Evolutionary conservation across 2,113 vertebrate genomes (phyloP), one percentile per base, ranked within the genome.

Genomic region (Thomomys bottae): DNA sequence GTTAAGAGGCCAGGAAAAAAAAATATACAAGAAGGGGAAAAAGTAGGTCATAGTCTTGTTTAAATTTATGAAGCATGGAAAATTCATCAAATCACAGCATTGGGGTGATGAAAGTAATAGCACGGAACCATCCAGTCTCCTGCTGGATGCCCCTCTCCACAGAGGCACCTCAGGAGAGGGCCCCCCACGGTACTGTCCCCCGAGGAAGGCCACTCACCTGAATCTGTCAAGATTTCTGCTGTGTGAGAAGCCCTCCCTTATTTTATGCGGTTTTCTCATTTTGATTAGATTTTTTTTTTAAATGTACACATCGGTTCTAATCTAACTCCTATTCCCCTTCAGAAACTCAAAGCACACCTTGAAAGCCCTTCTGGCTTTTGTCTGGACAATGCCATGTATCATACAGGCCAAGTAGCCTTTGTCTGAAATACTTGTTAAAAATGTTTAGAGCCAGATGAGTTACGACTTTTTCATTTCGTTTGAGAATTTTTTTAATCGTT

Each of bases 1-100:
- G 84, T 94, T 94, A 94, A 94, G 77, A 68, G 77, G 64, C 93
- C 89, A 94, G 94, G 89, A 87, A 94, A 95, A 95, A 90, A 94
- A 95, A 90, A 94, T 88, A 87, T 90, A 89, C 92, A 84, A 92
- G 64, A 68, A 45, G 70, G 77, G 82, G 26, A 40, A 89, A 89
- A 87, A 84, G 59, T 80, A 84, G 75, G 87, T 78, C 87, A 70
- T 78, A 80, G 81, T 89, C 70, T 78, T 86, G 61, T 80, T 93
- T 88, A 76, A 96, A 71, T 93, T 90, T 82, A 85, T 38, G 71
- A 36, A 61, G 80, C 54, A 61, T 81, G 94, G 91, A 89, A 90
- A 92, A 80, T 77, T 95, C 89, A 92, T 92, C 94, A 94, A 68
- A 57, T n/a, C 88, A n/a, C 18, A 36, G 76, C 64, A n/a, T 2